Conservation (phyloP, 2,888 invertebrate species). For the Oxytorus armatus region DNA sequence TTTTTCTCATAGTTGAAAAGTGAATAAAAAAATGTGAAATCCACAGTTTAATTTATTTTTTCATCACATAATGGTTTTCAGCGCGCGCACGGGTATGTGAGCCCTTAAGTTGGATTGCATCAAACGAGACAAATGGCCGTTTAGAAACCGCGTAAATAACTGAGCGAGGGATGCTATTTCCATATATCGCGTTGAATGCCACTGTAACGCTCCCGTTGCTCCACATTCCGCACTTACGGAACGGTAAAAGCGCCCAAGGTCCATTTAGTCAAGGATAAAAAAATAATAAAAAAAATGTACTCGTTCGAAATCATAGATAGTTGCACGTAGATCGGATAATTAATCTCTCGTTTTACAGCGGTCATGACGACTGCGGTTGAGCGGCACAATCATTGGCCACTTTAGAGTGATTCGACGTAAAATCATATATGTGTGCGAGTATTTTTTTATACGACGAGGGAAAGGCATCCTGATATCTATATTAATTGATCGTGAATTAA, state of each 20-base stretch:
- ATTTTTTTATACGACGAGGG: not conserved
- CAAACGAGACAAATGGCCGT: slow-evolving; percentile 36
- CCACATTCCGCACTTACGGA: slow-evolving; percentile 74
- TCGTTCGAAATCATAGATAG: not conserved
- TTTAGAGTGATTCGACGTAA: not conserved
- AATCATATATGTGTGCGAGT: slow-evolving; percentile 1
- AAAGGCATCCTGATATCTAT: too few relatives aligned
- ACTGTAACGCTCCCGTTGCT: slow-evolving; percentile 71
- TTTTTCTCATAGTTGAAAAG: too few relatives aligned
- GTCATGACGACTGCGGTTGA: not conserved
- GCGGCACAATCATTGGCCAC: slow-evolving; percentile 20
- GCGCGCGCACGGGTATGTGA: not conserved
- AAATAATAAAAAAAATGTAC: slow-evolving; percentile 41
- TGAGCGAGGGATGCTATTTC: slow-evolving; percentile 74
- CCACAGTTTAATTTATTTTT: too few relatives aligned
- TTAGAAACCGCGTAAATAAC: slow-evolving; percentile 67
- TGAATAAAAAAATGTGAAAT: too few relatives aligned
- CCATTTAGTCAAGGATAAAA: slow-evolving; percentile 79
- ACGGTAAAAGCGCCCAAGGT: slow-evolving; percentile 76
- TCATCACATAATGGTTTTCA: too few relatives aligned
- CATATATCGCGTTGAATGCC: slow-evolving; percentile 68
- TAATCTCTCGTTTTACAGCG: slow-evolving; percentile 49
- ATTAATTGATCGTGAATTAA: too few relatives aligned
- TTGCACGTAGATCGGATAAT: slow-evolving; percentile 71
- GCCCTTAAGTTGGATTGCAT: slow-evolving; percentile 29